Evolutionary conservation across 1,140 invertebrate genomes (phyloP).

Genomic region (Drosophila sechellia): DNA sequence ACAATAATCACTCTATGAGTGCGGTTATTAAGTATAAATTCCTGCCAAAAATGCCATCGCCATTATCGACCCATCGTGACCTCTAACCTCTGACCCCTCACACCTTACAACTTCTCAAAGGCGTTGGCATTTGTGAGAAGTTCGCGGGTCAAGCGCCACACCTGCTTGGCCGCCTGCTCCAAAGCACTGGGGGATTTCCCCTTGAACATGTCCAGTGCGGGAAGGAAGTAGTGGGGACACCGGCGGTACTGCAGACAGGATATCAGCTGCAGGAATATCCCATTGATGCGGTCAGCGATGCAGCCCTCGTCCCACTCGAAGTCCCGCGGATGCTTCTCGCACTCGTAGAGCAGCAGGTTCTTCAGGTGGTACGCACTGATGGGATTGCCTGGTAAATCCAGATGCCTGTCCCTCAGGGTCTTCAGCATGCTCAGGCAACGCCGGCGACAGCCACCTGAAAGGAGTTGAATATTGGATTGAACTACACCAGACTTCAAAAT

Average conservation of each 20-base stretch:
- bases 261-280: conserved; percentile 96
- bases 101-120: conserved; percentile 92
- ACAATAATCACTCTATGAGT: not conserved
- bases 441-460: conserved; percentile 88
- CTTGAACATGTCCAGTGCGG: conserved; percentile 94
- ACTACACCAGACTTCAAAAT: too few species aligned
- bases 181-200: conserved; percentile 94
- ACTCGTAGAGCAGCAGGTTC: conserved; percentile 95
- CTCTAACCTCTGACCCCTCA: not conserved
- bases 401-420: conserved; percentile 94
- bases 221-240: conserved; percentile 96
- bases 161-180: conserved; percentile 95
- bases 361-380: conserved; percentile 95
- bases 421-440: conserved; percentile 95
- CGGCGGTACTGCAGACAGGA: conserved; percentile 96
- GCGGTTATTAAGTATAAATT: not conserved
- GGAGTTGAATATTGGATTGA: too few species aligned
- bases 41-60: too few species aligned
- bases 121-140: conserved; percentile 94
- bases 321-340: conserved; percentile 97
- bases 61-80: not conserved
- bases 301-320: conserved; percentile 96
- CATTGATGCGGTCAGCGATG: conserved; percentile 95
- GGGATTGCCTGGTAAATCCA: conserved; percentile 94
- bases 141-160: conserved; percentile 95